Base-by-base conservation (phyloP, 2,888 invertebrate species). In the Elysia crispata region DNA sequence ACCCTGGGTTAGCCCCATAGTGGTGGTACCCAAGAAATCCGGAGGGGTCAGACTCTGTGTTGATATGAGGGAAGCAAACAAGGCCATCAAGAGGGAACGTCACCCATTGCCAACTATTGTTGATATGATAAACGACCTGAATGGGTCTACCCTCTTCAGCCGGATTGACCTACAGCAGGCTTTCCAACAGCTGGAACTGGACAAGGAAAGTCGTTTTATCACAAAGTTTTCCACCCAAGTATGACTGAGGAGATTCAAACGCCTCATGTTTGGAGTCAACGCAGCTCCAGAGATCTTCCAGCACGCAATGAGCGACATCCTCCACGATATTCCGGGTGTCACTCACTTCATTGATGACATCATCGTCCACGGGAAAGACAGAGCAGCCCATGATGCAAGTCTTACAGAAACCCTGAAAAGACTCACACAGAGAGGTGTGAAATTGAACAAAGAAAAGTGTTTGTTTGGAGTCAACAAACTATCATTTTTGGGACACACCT, bases 241-340 rank as follows among this genome's bases (percentile, higher is more conserved):
- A 1, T 85, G 85, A n/a, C 78, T 87, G 23, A 82, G 50, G 20
- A 57, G 84, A 62, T 86, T 84, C 76, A 86, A 86, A 77, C 31
- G 85, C 0, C 54, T 86, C 62, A 84, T 79, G n/a, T 87, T 86
- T 79, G 86, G 86, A 15, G 80, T 84, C 15, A 83, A 80, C 1
- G 91, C 91, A 74, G 93, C 93, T 5, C 90, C 91, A 0, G 93
- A 93, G 86, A 85, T 91, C 0, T 93, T 92, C 82, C 91, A 92
- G 85, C 91, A 92, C 85, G 87, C 86, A 1, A 78, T 93, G 33
- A 89, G 90, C 80, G 83, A 84, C 81, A 87, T 92, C 13, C 73
- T 93, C 1, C 50, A 81, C 60, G 85, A 84, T 6, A 90, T 90
- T 28, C 85, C 89, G 60, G 91, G 91, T 0, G 87, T 86, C 3